Conservation (phyloP, 2,888 invertebrate species). For the Trypoxylon attenuatum region DNA sequence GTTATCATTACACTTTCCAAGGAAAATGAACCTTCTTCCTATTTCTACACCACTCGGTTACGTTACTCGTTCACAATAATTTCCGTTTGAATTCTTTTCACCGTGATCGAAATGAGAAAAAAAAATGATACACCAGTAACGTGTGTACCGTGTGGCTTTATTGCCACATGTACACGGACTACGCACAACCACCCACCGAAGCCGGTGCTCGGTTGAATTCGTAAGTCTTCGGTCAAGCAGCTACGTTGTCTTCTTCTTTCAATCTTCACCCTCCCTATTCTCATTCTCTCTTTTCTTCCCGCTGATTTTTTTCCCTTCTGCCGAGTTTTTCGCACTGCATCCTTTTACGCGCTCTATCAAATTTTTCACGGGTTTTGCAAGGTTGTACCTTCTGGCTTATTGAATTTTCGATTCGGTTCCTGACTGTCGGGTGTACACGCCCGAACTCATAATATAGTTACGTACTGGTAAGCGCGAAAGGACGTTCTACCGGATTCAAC, state of each 20-base stretch:
- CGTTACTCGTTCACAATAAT: not conserved
- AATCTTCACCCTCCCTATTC: conserved; percentile 37
- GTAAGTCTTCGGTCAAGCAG: conserved; percentile 42
- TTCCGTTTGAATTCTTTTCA: conserved; percentile 26
- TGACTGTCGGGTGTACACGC: too few species aligned
- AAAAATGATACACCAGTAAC: conserved; percentile 55
- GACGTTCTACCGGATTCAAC: conserved; percentile 39
- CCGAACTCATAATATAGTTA: too few species aligned
- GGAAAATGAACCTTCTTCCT: too few species aligned
- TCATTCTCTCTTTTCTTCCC: conserved; percentile 14
- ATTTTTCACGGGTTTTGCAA: too few species aligned
- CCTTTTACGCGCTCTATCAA: conserved; percentile 37
- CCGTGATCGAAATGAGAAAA: conserved; percentile 30
- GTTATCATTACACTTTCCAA: too few species aligned
- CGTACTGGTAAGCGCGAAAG: too few species aligned
- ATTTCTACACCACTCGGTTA: too few species aligned
- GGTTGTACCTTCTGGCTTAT: too few species aligned
- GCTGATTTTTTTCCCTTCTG: conserved; percentile 20
- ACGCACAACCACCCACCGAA: conserved; percentile 59
- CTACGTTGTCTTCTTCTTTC: conserved; percentile 36
- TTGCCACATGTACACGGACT: conserved; percentile 71
- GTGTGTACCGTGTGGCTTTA: conserved; percentile 68
- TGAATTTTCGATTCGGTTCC: too few species aligned
- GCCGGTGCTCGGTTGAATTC: conserved; percentile 50
- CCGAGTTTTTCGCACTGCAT: conserved; percentile 15